A percentile compares a stretch with the other conserved stretches of the same genome.
Conservation (phyloP, 2,888 invertebrate species). For the Coremacera marginata region DNA sequence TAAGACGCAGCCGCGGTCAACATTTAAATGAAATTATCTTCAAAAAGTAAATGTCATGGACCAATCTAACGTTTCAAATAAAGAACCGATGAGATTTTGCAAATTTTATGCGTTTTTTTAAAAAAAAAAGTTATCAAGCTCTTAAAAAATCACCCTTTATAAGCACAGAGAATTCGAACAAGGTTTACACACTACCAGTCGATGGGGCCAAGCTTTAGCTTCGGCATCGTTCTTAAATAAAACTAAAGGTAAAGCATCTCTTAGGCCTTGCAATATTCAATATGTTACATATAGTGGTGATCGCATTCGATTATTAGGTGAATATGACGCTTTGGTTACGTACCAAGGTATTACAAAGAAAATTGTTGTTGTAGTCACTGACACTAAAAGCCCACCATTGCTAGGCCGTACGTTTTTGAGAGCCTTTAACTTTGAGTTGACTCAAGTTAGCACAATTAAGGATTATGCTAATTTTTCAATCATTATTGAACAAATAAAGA, state of each 20-base stretch:
- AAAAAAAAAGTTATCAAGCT: too few relatives aligned
- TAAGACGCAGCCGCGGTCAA: too few relatives aligned
- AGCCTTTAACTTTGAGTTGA: conserved; percentile 27
- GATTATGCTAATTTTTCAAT: background rate
- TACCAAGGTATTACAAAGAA: conserved; percentile 19
- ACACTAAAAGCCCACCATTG: conserved; percentile 22
- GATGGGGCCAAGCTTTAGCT: conserved; percentile 29
- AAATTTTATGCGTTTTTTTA: too few relatives aligned
- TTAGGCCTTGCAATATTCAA: background rate
- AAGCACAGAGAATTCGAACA: conserved; percentile 13
- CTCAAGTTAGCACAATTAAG: background rate
- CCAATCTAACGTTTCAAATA: too few relatives aligned
- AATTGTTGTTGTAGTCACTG: conserved; percentile 17
- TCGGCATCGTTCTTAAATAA: conserved; percentile 12
- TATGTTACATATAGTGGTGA: conserved; percentile 30
- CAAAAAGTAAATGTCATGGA: too few relatives aligned
- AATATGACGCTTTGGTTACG: background rate
- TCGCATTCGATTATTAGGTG: conserved; percentile 4
- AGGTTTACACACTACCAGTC: conserved; percentile 28
- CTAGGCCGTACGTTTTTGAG: conserved; percentile 36
- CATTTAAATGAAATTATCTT: too few relatives aligned
- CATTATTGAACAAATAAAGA: conserved; percentile 13
- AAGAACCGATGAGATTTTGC: too few relatives aligned
- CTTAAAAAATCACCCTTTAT: too few relatives aligned
- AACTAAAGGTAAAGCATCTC: background rate